Evolutionary conservation across 64 coral and sea anemone species (phyloP), one percentile per base, ranked within the genome.

Genomic region (Actinia equina): DNA sequence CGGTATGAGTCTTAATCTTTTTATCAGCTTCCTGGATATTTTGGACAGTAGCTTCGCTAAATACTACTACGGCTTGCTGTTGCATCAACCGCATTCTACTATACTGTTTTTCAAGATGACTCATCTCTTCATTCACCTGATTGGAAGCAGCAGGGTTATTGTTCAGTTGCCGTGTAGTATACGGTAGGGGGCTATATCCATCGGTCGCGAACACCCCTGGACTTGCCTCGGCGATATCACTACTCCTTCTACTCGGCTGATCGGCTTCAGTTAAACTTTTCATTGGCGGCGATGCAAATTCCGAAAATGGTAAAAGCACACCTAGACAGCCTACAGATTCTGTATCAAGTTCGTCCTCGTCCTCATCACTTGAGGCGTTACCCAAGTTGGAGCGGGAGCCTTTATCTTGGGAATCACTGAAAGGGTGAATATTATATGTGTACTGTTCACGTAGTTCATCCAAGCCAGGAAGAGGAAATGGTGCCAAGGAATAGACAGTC

Each of bases 51-150:
- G 94, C 94, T 54, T 97, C 94, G 30, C 91, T 90, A 84, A 99
- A 99, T 20, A 99, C 97, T 1, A 99, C 97, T 12, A 99, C 97
- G 49, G 97, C 97, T 77, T 99, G 94, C 26, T 99, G 97, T 45
- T 99, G 97, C 93, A 95, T 93, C 57, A 95, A 91, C 53, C 97
- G 88, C 90, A 95, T 99, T 76, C 91, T 89, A 6, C 87, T 87
- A 51, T 99, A 99, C 79, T 99, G 93, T 46, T 93, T 99, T 83
- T 99, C 90, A 20, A 99, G 77, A 59, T 88, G 87, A 5, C 87
- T 92, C 62, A 97, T 86, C 56, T 97, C 94, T 0, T 93, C 80
- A 13, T 90, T 79, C 17, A 88, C 94, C 7, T 86, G 85, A 52
- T 37, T 57, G 77, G 57, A 78, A 42, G 87, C 59, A 19, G 64